Evolutionary conservation across 2,113 vertebrate genomes (phyloP), one percentile per base, ranked within the genome.

Genomic region (Ciconia maguari): DNA sequence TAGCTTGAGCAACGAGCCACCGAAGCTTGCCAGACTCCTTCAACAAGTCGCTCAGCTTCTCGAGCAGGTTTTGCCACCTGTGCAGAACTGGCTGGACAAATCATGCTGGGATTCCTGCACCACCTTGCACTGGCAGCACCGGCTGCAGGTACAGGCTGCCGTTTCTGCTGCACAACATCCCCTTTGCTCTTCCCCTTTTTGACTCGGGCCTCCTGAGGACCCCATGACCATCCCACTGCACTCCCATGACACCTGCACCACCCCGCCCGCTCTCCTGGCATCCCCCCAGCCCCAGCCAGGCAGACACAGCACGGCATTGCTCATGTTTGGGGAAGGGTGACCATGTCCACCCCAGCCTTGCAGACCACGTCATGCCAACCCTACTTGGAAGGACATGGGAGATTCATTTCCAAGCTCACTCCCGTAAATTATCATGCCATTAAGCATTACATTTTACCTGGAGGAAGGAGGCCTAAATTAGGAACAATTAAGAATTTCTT

Each of bases 181-280:
- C 54, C 26, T 72, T 62, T 41, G 14, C 52, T 51, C 38, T 52
- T 26, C 42, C 44, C 38, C 36, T 46, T 60, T 64, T 25, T 0
- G 3, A 25, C 12, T 42, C 0, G 0, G 19, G 34, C 27, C 34
- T 90, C 44, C 54, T 25, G 44, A 11, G 34, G 29, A 52, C 38
- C 49, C 32, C 29, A 0, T 9, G 13, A 2, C 51, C 29, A 6
- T 66, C 32, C n/a, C 6, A 4, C 55, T 52, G 46, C 41, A 29
- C 29, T 30, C 25, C 24, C 49, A 3, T 5, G 42, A 9, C 15
- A 8, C 49, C 61, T 12, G 6, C 48, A 34, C 22, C 20, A 9
- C 62, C 69, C 55, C 3, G 3, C 13, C 30, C 1, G 4, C 36
- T 41, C 72, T 34, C 74, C 29, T 65, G 87, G 44, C 51, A 16